phyloP scores from a whole-genome alignment of 2,888 invertebrate genomes.

The Caenorhabditis sulstoni region DNA sequence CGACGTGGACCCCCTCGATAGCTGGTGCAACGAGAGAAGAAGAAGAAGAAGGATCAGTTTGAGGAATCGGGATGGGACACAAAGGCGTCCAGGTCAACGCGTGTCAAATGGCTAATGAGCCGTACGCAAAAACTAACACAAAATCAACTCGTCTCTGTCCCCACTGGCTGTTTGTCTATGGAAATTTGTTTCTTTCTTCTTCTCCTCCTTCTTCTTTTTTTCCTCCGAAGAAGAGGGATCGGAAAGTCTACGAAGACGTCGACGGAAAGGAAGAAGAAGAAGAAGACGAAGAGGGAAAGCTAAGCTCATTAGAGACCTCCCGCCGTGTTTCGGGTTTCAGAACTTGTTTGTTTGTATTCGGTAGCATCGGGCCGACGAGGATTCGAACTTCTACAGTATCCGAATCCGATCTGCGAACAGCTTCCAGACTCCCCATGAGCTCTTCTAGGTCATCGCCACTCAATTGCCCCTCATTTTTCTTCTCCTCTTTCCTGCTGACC shows the following conservation, averaged over 20 bases:
- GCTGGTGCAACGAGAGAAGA: conserved; percentile 14
- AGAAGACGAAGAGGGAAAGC: background rate
- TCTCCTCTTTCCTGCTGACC: conserved; percentile 12
- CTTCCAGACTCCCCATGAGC: too few species aligned
- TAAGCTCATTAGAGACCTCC: conserved; percentile 56
- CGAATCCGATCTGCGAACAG: too few species aligned
- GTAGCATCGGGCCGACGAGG: too few species aligned
- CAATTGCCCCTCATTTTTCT: conserved; percentile 30
- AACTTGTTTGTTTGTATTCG: conserved; percentile 55
- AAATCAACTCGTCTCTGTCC: background rate
- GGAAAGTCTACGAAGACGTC: too few species aligned
- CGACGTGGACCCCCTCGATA: too few species aligned
- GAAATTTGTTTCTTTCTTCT: conserved; percentile 29
- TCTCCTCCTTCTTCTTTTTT: conserved; percentile 7
- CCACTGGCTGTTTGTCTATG: conserved; percentile 33
- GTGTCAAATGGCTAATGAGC: conserved; percentile 61
- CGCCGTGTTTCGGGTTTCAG: conserved; percentile 8
- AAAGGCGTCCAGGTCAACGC: conserved; percentile 26
- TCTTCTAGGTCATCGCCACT: background rate
- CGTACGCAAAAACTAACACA: conserved; percentile 58
- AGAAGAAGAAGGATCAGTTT: too few species aligned
- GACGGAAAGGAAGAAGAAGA: too few species aligned
- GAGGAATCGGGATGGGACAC: too few species aligned
- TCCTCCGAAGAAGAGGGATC: background rate
- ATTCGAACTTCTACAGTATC: too few species aligned